Evolutionary conservation across 2,888 invertebrate genomes (phyloP), one percentile per base, ranked within the genome.

Genomic region (Dioctria rufipes): DNA sequence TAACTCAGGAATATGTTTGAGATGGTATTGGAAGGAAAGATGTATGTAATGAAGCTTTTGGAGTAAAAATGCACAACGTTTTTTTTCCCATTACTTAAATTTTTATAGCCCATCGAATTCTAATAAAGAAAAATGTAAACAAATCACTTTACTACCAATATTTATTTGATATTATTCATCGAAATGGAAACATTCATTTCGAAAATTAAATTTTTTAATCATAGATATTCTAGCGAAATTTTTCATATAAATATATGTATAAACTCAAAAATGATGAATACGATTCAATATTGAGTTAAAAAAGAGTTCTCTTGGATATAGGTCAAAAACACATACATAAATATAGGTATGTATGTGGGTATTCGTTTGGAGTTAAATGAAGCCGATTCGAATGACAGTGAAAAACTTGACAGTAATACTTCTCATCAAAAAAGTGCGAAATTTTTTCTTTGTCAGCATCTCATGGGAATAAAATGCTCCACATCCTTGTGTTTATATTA

Each of bases 331-430:
- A 54, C 6, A 54, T 25, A 25, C 25, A 25, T 25, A 25, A 2
- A 2, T 54, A 46, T 46, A 25, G 25, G 25, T 25, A 25, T 0
- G 25, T 25, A 25, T 49, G 37, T 6, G 1, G 13, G n/a, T 49
- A 66, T 4, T 43, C 42, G 43, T 13, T 66, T 66, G 43, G 43
- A 3, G 37, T 61, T 43, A 13, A 66, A 66, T 42, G n/a, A 75
- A 77, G 49, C 77, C 77, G 63, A 63, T 63, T 61, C 77, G 77
- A 77, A 77, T 77, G 77, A 77, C 77, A 77, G 63, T 46, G 63
- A 77, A 77, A 40, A 77, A 77, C 77, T 77, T 63, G 77, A 46
- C 46, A 49, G 77, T 42, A 75, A 25, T 25, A 25, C 25, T 25
- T 25, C 25, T 25, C 73, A 77, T 77, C 60, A 58, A 46, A 61